A percentile compares a stretch with the other conserved stretches of the same genome.
Conservation (phyloP, 2,888 invertebrate genomes). For the Eilema griseolum region DNA sequence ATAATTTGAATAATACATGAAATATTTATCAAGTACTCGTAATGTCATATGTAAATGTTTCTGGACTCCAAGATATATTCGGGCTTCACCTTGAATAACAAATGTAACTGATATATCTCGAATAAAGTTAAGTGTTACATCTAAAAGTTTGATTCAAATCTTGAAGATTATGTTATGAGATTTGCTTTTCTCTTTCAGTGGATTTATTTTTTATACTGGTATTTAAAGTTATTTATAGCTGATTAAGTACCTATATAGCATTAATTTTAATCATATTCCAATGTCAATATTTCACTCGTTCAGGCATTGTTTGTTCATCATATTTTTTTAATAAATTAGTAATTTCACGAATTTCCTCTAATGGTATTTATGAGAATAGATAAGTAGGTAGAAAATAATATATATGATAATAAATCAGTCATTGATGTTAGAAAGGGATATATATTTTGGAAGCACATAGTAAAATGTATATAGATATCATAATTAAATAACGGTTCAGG, state of each 20-base stretch:
- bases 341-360: too few species aligned
- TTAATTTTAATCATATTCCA: too few species aligned
- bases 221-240: too few species aligned
- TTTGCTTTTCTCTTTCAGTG: background rate
- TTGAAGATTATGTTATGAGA: background rate
- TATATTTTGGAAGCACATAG: background rate
- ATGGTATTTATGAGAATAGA: too few species aligned
- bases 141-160: background rate
- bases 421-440: background rate
- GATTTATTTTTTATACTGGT: background rate
- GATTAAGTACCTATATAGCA: too few species aligned
- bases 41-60: constrained; percentile 63
- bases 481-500: too few species aligned
- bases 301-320: too few species aligned
- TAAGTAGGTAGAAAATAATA: too few species aligned
- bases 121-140: constrained; percentile 9
- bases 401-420: too few species aligned
- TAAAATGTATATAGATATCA: background rate
- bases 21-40: constrained; percentile 64
- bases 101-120: constrained; percentile 19
- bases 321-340: too few species aligned
- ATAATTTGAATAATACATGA: constrained; percentile 68
- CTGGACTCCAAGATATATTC: constrained; percentile 61
- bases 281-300: too few species aligned
- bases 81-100: constrained; percentile 59